A percentile compares a stretch with the other conserved stretches of the same genome.
phyloP scores from a whole-genome alignment of 2,113 vertebrate genomes.

The Cynoglossus semilaevis region DNA sequence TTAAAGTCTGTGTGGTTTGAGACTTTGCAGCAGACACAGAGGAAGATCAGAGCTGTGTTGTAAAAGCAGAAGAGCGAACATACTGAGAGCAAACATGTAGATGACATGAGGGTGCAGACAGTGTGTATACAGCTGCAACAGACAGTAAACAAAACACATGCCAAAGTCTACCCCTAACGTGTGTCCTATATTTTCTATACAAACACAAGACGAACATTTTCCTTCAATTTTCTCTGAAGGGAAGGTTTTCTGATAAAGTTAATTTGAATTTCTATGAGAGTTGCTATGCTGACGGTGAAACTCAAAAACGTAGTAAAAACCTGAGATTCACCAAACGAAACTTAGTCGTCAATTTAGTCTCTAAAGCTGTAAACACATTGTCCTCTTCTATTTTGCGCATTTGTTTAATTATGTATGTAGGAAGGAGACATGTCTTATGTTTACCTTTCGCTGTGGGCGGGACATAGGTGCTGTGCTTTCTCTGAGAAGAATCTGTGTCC shows the following conservation, averaged over 20 bases:
- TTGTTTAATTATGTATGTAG: too few relatives aligned
- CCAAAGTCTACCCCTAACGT: neutral
- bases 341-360: too few relatives aligned
- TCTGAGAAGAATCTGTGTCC: conserved; percentile 78
- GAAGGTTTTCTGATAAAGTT: too few relatives aligned
- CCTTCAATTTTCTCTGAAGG: too few relatives aligned
- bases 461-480: conserved; percentile 87
- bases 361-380: too few relatives aligned
- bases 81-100: conserved; percentile 7
- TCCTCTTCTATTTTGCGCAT: too few relatives aligned
- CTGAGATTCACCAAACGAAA: too few relatives aligned
- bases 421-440: neutral
- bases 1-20: neutral
- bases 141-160: neutral
- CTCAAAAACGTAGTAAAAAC: too few relatives aligned
- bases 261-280: too few relatives aligned
- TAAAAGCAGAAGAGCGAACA: conserved; percentile 6
- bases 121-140: conserved; percentile 33
- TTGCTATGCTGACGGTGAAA: too few relatives aligned
- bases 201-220: neutral
- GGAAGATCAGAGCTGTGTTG: neutral
- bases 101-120: neutral
- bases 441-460: conserved; percentile 90
- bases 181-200: neutral
- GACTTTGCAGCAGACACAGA: conserved; percentile 2